Percentiles rank a stretch among this genome's conserved stretches.
These are phyloP conservation scores for Anableps anableps DNA, from an alignment of 2,797 vertebrate species.

Conservation along the genomic window DNA sequence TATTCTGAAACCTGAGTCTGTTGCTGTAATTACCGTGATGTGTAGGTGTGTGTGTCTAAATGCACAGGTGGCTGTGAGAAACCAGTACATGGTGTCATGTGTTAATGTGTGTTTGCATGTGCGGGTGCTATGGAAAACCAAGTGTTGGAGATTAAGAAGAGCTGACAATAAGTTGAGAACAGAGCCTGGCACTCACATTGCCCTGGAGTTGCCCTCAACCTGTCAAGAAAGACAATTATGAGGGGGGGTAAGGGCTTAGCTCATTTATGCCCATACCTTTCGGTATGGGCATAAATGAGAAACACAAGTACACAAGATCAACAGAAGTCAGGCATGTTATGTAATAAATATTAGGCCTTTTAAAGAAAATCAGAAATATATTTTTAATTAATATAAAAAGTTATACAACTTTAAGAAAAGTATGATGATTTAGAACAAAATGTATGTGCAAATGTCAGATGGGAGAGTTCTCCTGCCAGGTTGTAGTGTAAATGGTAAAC, in stretches of 20 bases:
- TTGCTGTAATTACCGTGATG: conserved; percentile 32
- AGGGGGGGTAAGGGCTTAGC: background rate
- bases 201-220: conserved; percentile 16
- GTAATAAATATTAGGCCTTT: background rate
- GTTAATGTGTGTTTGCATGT: conserved; percentile 34
- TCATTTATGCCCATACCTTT: too few relatives aligned
- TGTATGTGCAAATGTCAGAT: background rate
- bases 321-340: background rate
- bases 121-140: conserved; percentile 3
- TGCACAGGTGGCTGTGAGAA: conserved; percentile 45
- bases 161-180: conserved; percentile 63
- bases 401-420: too few relatives aligned
- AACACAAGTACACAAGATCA: conserved; percentile 41
- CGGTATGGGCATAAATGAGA: conserved; percentile 1
- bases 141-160: conserved; percentile 57
- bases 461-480: too few relatives aligned
- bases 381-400: background rate
- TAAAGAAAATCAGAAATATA: background rate
- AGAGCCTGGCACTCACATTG: conserved; percentile 38
- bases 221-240: conserved; percentile 11
- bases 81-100: conserved; percentile 24
- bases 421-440: background rate
- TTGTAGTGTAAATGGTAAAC: background rate
- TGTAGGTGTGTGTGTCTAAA: conserved; percentile 20
- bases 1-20: conserved; percentile 71